These are phyloP conservation scores for Rhamnusium bicolor DNA, from an alignment of 2,888 invertebrate genomes.

Conservation along the genomic window DNA sequence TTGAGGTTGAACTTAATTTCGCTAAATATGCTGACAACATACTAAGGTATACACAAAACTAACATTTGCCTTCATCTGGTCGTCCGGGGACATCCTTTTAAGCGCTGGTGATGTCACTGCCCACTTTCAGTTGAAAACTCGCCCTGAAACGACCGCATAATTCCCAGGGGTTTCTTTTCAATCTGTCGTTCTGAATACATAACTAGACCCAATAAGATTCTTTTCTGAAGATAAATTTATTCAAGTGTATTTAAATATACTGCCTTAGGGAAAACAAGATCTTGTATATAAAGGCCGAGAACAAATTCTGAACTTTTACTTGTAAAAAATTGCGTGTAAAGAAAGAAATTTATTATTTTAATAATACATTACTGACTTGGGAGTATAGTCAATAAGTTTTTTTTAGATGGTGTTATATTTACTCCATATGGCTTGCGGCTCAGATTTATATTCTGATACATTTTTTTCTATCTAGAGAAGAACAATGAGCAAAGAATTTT, in stretches of 20 bases:
- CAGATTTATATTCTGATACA: no score
- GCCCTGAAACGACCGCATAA: slow-evolving; percentile 35
- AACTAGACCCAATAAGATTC: slow-evolving; percentile 53
- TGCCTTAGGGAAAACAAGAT: slow-evolving; percentile 40
- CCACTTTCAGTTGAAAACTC: slow-evolving; percentile 34
- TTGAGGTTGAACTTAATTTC: not conserved
- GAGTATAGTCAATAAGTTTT: not conserved
- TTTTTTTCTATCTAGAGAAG: no score
- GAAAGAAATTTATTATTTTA: not conserved
- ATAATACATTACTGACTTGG: not conserved
- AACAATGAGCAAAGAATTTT: no score
- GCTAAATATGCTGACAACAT: not conserved
- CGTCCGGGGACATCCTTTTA: slow-evolving; percentile 17
- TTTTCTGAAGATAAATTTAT: slow-evolving; percentile 48
- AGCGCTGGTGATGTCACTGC: slow-evolving; percentile 30
- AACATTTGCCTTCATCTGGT: slow-evolving; percentile 14
- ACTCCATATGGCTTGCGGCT: not conserved
- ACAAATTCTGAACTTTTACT: slow-evolving; percentile 5
- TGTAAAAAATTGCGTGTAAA: not conserved
- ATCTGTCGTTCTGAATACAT: slow-evolving; percentile 61
- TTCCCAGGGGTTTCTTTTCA: slow-evolving; percentile 64
- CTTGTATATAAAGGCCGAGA: slow-evolving; percentile 37
- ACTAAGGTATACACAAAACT: not conserved
- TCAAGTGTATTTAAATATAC: slow-evolving; percentile 46
- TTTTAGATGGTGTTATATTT: not conserved